phyloP scores from a whole-genome alignment of 2,113 vertebrate species.

The Montifringilla adamsi region DNA sequence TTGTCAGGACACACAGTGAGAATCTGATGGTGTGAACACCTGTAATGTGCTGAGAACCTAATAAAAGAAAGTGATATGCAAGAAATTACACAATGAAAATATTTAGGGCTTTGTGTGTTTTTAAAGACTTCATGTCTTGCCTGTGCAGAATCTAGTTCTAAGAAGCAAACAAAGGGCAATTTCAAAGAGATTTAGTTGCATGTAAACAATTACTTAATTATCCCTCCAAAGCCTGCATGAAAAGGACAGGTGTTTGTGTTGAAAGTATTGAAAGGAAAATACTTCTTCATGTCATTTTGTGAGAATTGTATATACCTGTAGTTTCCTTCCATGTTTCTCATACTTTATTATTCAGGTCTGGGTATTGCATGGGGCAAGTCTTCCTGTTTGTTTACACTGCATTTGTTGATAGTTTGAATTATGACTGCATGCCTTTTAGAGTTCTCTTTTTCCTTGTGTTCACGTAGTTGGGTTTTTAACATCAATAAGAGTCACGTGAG shows the following conservation, averaged over 20 bases:
- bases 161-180: neutral
- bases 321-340: neutral
- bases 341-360: neutral
- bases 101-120: neutral
- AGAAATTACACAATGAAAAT: neutral
- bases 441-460: neutral
- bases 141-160: neutral
- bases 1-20: neutral
- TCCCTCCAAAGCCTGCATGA: neutral
- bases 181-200: neutral
- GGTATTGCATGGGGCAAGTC: neutral
- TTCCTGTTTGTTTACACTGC: neutral
- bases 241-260: neutral
- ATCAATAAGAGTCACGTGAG: neutral
- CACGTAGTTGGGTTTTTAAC: neutral
- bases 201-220: neutral
- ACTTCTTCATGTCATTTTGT: neutral
- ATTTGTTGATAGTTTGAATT: neutral
- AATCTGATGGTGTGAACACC: neutral
- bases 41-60: neutral
- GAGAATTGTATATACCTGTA: neutral
- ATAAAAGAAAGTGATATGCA: neutral
- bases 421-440: neutral
- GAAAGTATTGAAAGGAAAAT: neutral
- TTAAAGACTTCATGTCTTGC: neutral